Evolutionary conservation across 2,888 invertebrate genomes (phyloP), one percentile per base, ranked within the genome.

Genomic region (Lutraria lutraria): DNA sequence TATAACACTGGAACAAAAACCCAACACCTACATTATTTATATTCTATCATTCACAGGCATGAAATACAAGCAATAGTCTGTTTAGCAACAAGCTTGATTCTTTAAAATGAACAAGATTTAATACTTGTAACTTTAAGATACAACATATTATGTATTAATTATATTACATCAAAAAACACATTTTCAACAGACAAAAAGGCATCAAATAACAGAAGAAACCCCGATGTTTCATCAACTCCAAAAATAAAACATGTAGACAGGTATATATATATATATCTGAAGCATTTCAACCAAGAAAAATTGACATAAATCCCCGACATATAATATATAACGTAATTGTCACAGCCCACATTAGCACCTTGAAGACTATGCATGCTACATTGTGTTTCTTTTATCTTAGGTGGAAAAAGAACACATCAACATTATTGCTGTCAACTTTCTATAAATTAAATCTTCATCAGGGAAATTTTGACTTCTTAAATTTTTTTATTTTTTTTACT

Each of bases 281-380:
- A 60, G 21, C 12, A 19, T 60, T 60, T 68, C 21, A 68, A n/a
- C 1, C 63, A 68, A 25, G 6, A 19, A 19, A 63, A n/a, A 12
- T 25, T 21, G 13, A 68, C 21, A 25, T 68, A 25, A 12, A 25
- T 68, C 63, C 63, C 63, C 25, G 25, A 68, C 63, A n/a, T 8
- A 63, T 31, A 29, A 31, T 29, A 72, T 29, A 31, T 31, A 15
- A 56, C 15, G 31, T 76, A 76, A 76, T 76, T 76, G 76, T 76
- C 76, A 76, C 76, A 76, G 76, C 76, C 76, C 76, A 76, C 29
- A 10, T 43, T 43, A 76, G 76, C 34, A 76, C 31, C 76, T 76
- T 76, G 34, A 19, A 76, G 34, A 76, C 76, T 76, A 76, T 19
- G 31, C 76, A 76, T 76, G 76, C 76, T 76, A 76, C 31, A 76